Percentiles rank a stretch among this genome's conserved stretches.
These are phyloP conservation scores for Tenthredo scrophulariae DNA, from an alignment of 2,888 invertebrate species.

Conservation along the genomic window DNA sequence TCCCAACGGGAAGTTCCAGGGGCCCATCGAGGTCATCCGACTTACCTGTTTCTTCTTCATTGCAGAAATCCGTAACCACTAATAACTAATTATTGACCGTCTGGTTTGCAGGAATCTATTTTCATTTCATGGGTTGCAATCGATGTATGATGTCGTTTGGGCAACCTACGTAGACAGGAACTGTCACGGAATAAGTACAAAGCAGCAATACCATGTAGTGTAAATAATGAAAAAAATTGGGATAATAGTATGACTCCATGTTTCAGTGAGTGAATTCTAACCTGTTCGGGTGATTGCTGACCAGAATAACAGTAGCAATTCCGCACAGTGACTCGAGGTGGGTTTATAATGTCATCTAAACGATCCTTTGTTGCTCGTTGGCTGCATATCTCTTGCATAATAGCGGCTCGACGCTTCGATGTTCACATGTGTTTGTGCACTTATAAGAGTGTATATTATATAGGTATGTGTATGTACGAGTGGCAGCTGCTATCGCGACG, in stretches of 20 bases:
- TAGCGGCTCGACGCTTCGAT: constrained; percentile 2
- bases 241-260: not conserved
- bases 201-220: not conserved
- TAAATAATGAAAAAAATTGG: not conserved
- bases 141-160: not conserved
- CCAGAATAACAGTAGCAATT: constrained; percentile 11
- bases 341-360: constrained; percentile 33
- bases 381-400: constrained; percentile 44
- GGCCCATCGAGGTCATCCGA: not conserved
- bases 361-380: constrained; percentile 43
- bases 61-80: not conserved
- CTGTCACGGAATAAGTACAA: not conserved
- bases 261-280: not conserved
- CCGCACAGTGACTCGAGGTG: not conserved
- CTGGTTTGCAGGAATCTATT: not conserved
- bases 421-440: not conserved
- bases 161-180: not conserved
- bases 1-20: not conserved
- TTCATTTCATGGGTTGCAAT: not conserved
- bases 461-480: not conserved
- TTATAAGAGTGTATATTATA: not conserved
- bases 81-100: not conserved
- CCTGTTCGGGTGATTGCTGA: not conserved
- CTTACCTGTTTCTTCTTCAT: not conserved
- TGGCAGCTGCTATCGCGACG: constrained; percentile 44